Conservation (phyloP, 1,140 invertebrate species). For the Helicoverpa armigera region DNA sequence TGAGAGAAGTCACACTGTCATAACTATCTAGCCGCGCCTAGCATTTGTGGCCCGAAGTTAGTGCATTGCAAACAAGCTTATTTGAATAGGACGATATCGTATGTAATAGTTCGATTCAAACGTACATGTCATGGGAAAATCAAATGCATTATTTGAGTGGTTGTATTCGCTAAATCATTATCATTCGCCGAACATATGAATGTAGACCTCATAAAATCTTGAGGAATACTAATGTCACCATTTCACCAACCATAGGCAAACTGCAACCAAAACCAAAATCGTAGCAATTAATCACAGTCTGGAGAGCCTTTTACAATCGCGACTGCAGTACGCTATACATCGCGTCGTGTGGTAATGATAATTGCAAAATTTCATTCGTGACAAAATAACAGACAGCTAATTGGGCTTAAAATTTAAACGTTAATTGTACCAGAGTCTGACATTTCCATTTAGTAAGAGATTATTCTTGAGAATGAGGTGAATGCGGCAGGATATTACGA, state of each 20-base stretch:
- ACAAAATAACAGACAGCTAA: conserved; percentile 35
- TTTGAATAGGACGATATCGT: background rate
- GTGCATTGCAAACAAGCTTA: background rate
- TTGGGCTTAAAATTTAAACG: conserved; percentile 25
- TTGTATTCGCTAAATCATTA: too few relatives aligned
- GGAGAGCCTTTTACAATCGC: background rate
- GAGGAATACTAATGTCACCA: too few relatives aligned
- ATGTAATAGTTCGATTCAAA: too few relatives aligned
- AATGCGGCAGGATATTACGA: conserved; percentile 26
- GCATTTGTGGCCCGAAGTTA: background rate
- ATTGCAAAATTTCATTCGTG: conserved; percentile 29
- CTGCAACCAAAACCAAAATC: background rate
- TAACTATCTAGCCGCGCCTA: background rate
- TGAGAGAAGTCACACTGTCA: background rate
- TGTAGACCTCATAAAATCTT: too few relatives aligned
- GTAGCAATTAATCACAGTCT: background rate
- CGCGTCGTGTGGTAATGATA: conserved; percentile 31
- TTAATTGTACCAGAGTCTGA: conserved; percentile 11
- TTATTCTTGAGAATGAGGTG: conserved; percentile 13
- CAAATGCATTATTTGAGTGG: too few relatives aligned
- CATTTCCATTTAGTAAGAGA: conserved; percentile 20
- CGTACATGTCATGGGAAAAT: too few relatives aligned
- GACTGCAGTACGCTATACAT: background rate
- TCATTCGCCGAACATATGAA: too few relatives aligned
- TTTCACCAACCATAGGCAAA: too few relatives aligned